Percentiles rank a stretch among this genome's conserved stretches.
Conservation (phyloP, 1,140 invertebrate genomes). For the Mylabris phalerata region DNA sequence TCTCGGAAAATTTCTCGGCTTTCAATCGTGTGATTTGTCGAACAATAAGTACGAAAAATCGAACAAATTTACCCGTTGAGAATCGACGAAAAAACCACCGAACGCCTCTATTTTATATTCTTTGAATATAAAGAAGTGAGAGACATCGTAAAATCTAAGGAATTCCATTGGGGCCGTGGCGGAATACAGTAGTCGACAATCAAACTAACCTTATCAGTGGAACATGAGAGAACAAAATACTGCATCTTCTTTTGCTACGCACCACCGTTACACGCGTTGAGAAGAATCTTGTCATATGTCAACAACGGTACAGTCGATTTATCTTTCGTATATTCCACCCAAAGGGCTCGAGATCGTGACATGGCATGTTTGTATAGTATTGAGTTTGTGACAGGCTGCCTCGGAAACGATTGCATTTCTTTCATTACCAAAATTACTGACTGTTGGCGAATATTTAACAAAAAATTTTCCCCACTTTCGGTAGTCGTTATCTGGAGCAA, state of each 20-base stretch:
- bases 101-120: constrained; percentile 3
- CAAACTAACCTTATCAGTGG: constrained; percentile 18
- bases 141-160: constrained; percentile 2
- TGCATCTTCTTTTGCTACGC: constrained; percentile 4
- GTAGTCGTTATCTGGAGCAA: too few relatives aligned
- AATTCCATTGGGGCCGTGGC: constrained; percentile 12
- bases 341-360: constrained; percentile 20
- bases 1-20: background rate
- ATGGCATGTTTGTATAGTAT: constrained; percentile 23
- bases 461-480: too few relatives aligned
- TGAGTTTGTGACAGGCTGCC: constrained; percentile 8
- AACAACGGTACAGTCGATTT: constrained; percentile 26
- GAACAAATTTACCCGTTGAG: constrained; percentile 8
- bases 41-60: constrained; percentile 1
- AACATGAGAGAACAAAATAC: too few relatives aligned
- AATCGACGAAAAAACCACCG: constrained; percentile 4
- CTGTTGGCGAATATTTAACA: too few relatives aligned
- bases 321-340: constrained; percentile 29
- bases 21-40: background rate
- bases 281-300: constrained; percentile 29
- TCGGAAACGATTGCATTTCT: background rate
- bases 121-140: constrained; percentile 11
- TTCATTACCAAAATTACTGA: too few relatives aligned
- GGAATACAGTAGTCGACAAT: constrained; percentile 14
- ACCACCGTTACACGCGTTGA: constrained; percentile 12